Conservation (phyloP, 2,113 vertebrate species). For the Pithys albifrons region DNA sequence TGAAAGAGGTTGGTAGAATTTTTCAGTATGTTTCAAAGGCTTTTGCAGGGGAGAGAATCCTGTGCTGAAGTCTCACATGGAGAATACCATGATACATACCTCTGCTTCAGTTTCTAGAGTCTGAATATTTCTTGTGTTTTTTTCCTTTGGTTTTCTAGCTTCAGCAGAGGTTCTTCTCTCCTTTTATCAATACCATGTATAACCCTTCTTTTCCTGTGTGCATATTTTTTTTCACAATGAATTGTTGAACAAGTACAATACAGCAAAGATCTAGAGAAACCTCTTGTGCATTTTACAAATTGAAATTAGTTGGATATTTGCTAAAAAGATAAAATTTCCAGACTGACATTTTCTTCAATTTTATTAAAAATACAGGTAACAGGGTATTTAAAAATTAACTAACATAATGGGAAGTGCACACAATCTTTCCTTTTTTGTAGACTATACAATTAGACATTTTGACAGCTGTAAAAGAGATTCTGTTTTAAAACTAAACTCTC, state of each 20-base stretch:
- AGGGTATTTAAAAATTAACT: not conserved
- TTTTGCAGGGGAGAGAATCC: not conserved
- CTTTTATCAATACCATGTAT: accelerated
- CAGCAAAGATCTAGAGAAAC: not conserved
- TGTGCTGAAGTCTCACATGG: not conserved
- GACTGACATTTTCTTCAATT: not conserved
- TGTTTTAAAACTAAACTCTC: not conserved
- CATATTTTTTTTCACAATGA: not conserved
- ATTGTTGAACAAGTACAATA: not conserved
- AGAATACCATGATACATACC: not conserved
- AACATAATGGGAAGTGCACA: not conserved
- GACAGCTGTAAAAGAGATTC: not conserved
- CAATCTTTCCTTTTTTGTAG: not conserved
- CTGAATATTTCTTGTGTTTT: not conserved
- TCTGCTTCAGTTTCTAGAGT: not conserved
- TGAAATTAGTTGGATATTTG: not conserved
- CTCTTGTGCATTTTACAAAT: not conserved
- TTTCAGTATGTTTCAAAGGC: not conserved
- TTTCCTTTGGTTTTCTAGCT: not conserved
- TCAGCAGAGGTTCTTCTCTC: not conserved
- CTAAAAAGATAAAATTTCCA: not conserved
- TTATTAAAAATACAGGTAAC: not conserved
- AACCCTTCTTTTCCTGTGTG: not conserved
- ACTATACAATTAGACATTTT: not conserved
- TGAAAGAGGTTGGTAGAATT: not conserved